phyloP scores from a whole-genome alignment of 2,888 invertebrate genomes.

The Drosophila hawaiiensis region DNA sequence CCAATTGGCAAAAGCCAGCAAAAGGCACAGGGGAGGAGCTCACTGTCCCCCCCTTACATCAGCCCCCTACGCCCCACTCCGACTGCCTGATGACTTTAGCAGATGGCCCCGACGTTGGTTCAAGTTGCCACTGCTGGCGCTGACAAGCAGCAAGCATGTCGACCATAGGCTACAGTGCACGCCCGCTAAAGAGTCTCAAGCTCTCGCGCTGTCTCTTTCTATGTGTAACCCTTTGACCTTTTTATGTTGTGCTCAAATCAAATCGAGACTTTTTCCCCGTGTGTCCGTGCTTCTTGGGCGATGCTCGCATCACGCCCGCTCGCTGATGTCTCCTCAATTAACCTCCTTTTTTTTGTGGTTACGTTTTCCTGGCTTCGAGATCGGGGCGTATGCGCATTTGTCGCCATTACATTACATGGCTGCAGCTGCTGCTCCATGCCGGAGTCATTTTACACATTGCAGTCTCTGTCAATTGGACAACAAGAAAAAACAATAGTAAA shows the following conservation, averaged over 20 bases:
- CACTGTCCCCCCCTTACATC: conserved; percentile 16
- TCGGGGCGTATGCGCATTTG: conserved; percentile 78
- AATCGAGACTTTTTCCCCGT: conserved; percentile 61
- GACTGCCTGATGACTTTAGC: conserved; percentile 61
- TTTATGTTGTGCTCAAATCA: conserved; percentile 78
- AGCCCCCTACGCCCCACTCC: not conserved
- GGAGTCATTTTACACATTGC: conserved; percentile 27
- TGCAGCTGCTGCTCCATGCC: conserved; percentile 31
- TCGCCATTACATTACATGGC: conserved; percentile 71
- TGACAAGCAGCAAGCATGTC: conserved; percentile 68
- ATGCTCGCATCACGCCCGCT: conserved; percentile 78
- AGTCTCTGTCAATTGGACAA: conserved; percentile 31
- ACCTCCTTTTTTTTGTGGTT: conserved; percentile 57
- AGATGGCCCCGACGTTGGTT: conserved; percentile 72
- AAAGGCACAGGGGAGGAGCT: conserved; percentile 67
- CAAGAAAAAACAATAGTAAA: conserved; percentile 36
- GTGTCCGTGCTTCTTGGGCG: conserved; percentile 74
- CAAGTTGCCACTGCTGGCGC: conserved; percentile 76
- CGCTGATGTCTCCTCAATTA: conserved; percentile 79
- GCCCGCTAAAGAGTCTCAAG: conserved; percentile 54
- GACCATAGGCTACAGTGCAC: conserved; percentile 50
- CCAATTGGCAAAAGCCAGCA: conserved; percentile 67
- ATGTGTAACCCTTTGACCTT: conserved; percentile 67
- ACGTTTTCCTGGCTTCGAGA: not conserved
- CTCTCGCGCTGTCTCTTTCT: conserved; percentile 1